Percentiles rank a stretch among this genome's conserved stretches.
Conservation (phyloP, 2,888 invertebrate genomes). For the Plebejus melissa region DNA sequence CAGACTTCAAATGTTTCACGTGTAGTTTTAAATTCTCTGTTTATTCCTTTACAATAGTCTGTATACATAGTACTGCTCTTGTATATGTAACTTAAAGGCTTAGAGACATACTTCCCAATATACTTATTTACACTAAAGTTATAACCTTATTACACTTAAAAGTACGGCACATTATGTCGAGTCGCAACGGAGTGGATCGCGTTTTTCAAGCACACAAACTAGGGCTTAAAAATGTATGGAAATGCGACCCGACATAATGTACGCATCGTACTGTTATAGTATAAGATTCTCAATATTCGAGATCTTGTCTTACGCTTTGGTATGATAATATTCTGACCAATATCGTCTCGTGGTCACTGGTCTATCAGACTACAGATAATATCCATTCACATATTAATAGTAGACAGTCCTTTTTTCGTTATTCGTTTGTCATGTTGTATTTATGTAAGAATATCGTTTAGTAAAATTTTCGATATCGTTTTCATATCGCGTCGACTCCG, state of each 20-base stretch:
- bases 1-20: too few relatives aligned
- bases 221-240: not conserved
- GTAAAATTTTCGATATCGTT: not conserved
- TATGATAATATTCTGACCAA: conserved; percentile 20
- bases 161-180: not conserved
- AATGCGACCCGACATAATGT: not conserved
- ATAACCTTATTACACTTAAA: not conserved
- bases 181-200: not conserved
- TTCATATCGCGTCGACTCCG: conserved; percentile 64
- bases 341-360: not conserved
- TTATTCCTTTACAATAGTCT: too few relatives aligned
- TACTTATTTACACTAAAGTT: not conserved
- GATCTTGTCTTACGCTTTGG: conserved; percentile 30
- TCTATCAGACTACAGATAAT: not conserved
- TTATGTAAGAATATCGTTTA: not conserved
- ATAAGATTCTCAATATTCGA: conserved; percentile 28
- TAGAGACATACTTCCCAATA: not conserved
- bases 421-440: not conserved
- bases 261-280: not conserved
- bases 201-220: not conserved
- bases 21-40: too few relatives aligned
- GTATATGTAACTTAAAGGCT: not conserved
- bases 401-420: not conserved
- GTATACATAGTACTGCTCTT: not conserved
- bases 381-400: not conserved